phyloP scores from a whole-genome alignment of 2,888 invertebrate genomes.

The Aelia acuminata region DNA sequence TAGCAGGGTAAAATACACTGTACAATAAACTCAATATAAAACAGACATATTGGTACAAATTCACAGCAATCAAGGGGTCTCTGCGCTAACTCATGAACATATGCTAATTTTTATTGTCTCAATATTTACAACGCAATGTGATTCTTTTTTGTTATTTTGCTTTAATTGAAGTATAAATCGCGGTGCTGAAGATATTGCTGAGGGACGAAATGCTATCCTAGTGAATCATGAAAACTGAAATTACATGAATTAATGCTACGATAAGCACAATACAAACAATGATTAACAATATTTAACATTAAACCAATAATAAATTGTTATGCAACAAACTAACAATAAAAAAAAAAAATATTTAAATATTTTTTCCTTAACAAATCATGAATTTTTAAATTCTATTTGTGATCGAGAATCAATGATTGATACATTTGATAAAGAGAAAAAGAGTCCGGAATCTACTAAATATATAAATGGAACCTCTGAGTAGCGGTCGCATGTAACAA shows the following conservation, averaged over 20 bases:
- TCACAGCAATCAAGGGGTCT: constrained; percentile 51
- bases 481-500: background rate
- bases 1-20: constrained; percentile 52
- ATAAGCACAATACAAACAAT: constrained; percentile 29
- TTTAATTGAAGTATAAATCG: constrained; percentile 18
- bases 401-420: background rate
- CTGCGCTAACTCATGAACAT: constrained; percentile 42
- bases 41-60: constrained; percentile 50
- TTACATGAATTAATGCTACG: background rate
- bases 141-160: background rate
- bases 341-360: background rate
- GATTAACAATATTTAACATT: constrained; percentile 21
- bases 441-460: background rate
- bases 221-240: background rate
- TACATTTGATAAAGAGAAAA: constrained; percentile 8
- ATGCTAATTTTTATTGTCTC: constrained; percentile 53
- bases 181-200: background rate
- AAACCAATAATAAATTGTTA: background rate
- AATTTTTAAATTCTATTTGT: background rate
- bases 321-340: constrained; percentile 41
- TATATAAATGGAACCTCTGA: constrained; percentile 24
- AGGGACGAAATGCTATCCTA: background rate
- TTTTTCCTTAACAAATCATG: background rate
- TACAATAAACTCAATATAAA: constrained; percentile 56
- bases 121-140: constrained; percentile 55